phyloP scores from a whole-genome alignment of 2,888 invertebrate genomes.

The Biston betularia region DNA sequence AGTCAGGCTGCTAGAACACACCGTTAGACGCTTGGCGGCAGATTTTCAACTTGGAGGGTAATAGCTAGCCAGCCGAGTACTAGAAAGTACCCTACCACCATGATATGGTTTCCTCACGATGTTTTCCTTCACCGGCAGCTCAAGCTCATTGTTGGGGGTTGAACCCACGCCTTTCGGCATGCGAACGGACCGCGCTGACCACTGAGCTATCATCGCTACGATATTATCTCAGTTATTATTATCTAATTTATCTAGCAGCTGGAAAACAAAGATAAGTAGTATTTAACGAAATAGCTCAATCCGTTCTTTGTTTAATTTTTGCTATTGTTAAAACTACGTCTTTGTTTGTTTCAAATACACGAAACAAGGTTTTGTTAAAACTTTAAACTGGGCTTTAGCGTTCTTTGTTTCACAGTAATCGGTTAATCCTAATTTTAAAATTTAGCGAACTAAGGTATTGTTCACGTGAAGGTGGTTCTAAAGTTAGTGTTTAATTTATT shows the following conservation, averaged over 20 bases:
- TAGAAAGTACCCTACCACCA: too few relatives aligned
- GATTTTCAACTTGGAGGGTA: too few relatives aligned
- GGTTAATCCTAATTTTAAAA: slow-evolving; percentile 5
- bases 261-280: not conserved
- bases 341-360: slow-evolving; percentile 9
- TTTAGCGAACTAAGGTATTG: not conserved
- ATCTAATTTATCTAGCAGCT: not conserved
- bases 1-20: too few relatives aligned
- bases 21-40: too few relatives aligned
- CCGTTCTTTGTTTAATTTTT: slow-evolving; percentile 6
- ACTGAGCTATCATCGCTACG: too few relatives aligned
- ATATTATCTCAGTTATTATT: too few relatives aligned
- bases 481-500: not conserved
- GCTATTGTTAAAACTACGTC: slow-evolving; percentile 11
- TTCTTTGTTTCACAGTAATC: slow-evolving; percentile 3
- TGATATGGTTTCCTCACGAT: too few relatives aligned
- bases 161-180: too few relatives aligned
- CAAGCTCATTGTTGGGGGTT: too few relatives aligned
- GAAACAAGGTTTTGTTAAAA: slow-evolving; percentile 5
- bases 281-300: not conserved
- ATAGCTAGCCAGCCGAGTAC: too few relatives aligned
- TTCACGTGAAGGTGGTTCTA: not conserved
- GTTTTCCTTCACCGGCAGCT: too few relatives aligned
- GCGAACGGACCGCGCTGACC: too few relatives aligned
- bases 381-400: not conserved